phyloP scores from a whole-genome alignment of 2,888 invertebrate species.

The Erebia palarica region DNA sequence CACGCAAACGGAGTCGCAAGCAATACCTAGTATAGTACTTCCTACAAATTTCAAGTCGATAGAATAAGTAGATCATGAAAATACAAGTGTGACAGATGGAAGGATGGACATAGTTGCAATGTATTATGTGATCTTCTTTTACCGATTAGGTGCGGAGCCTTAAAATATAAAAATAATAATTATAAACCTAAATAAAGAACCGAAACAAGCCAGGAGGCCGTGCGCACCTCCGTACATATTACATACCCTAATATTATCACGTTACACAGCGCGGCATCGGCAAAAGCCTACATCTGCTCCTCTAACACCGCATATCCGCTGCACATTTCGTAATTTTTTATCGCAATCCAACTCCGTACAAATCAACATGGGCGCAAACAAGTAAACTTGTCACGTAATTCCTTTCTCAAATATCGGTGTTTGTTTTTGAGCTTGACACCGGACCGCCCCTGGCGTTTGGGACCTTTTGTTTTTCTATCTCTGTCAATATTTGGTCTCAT shows the following conservation, averaged over 20 bases:
- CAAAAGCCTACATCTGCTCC: conserved; percentile 29
- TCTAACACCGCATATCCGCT: conserved; percentile 31
- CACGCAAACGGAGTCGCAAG: no score
- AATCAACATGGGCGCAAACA: conserved; percentile 57
- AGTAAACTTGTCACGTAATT: conserved; percentile 76
- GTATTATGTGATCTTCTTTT: no score
- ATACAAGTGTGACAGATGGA: no score
- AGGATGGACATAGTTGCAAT: no score
- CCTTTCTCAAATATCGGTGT: conserved; percentile 73
- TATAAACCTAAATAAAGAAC: background rate
- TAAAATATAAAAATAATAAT: background rate
- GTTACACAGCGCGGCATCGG: background rate
- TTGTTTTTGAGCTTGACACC: conserved; percentile 79
- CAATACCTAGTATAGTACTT: no score
- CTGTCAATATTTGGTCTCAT: conserved; percentile 38
- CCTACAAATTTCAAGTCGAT: no score
- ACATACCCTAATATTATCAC: background rate
- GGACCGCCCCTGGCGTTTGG: conserved; percentile 62
- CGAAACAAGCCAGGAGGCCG: background rate
- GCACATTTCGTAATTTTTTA: conserved; percentile 40
- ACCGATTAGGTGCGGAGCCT: no score
- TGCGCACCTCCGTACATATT: background rate
- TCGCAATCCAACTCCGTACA: conserved; percentile 45
- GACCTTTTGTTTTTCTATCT: conserved; percentile 75
- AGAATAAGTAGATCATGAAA: no score